Evolutionary conservation across 2,797 vertebrate species (phyloP), one percentile per base, ranked within the genome.

Genomic region (Schizopygopsis pylzovi): DNA sequence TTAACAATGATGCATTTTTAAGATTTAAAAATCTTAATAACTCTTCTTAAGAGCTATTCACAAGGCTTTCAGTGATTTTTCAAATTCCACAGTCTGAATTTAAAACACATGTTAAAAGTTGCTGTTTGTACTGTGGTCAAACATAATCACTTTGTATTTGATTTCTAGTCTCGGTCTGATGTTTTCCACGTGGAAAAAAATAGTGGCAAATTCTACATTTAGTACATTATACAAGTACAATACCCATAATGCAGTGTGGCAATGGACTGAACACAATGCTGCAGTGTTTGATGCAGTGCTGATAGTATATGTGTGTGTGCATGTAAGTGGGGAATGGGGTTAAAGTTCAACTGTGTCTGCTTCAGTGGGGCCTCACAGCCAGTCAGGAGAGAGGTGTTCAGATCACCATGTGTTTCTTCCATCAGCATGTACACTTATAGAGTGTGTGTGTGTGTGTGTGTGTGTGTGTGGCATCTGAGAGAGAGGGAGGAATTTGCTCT

Each of bases 321-420:
- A 75, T 67, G n/a, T 22, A 68, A 25, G 49, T 59, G 56, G 68
- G 80, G 84, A 87, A 72, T 0, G 3, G 43, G 92, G 93, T 94
- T 91, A 91, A 83, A 92, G 93, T 92, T 92, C 79, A 76, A 71
- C 9, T 79, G 54, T 79, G 79, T 80, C 47, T 78, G n/a, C 33
- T 81, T 90, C 80, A 85, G 37, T 85, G 87, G 84, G 84, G 79
- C 85, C 59, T 85, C 54, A 87, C 75, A 79, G 33, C 77, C 45
- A 65, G 41, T 85, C 79, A 86, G 79, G 7, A 67, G 28, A 33
- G 28, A 33, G 28, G 84, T 85, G 77, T 84, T 84, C 18, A 83
- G 76, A 82, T 90, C 43, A 56, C 76, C 88, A 78, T 92, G 91
- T 90, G 90, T 92, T 93, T 93, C 91, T 89, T 22, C 72, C 90